Percentiles rank a stretch among this genome's conserved stretches.
Evolutionary conservation across 2,797 vertebrate genomes (phyloP).

Genomic region (Eurystomus glaucurus): DNA sequence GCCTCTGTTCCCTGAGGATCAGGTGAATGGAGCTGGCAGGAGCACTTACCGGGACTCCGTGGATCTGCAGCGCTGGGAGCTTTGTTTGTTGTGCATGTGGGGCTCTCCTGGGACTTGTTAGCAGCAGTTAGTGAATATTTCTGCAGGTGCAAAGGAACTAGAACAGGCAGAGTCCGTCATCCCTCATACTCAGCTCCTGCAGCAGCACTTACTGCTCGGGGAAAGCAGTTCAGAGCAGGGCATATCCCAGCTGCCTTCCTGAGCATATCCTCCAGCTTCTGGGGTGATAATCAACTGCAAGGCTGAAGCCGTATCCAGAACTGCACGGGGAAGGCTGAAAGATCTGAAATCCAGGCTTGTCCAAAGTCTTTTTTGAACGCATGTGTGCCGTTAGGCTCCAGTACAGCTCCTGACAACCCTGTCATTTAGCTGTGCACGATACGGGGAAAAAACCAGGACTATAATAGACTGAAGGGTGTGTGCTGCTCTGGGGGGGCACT

Average conservation of each 20-base stretch:
- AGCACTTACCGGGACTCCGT: background rate
- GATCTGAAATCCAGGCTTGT: background rate
- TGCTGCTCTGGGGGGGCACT: background rate
- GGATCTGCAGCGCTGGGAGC: background rate
- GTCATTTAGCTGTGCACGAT: accelerated
- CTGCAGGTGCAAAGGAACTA: background rate
- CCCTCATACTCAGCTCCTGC: background rate
- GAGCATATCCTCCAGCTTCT: background rate
- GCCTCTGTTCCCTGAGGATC: background rate
- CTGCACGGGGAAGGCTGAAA: background rate
- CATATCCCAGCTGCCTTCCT: background rate
- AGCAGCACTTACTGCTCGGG: background rate
- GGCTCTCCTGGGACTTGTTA: background rate
- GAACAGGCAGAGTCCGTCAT: background rate
- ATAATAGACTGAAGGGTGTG: background rate
- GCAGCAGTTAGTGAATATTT: background rate
- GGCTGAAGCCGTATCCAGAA: background rate
- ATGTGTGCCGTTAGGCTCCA: background rate
- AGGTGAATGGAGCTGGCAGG: background rate
- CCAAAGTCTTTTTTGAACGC: background rate
- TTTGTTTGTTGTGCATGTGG: background rate
- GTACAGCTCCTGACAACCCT: background rate
- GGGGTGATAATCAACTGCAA: background rate
- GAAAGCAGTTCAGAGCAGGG: background rate
- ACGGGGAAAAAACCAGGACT: accelerated